These are phyloP conservation scores for human DNA, from an alignment of 2,113 vertebrate species.

Conservation along the genomic window DNA sequence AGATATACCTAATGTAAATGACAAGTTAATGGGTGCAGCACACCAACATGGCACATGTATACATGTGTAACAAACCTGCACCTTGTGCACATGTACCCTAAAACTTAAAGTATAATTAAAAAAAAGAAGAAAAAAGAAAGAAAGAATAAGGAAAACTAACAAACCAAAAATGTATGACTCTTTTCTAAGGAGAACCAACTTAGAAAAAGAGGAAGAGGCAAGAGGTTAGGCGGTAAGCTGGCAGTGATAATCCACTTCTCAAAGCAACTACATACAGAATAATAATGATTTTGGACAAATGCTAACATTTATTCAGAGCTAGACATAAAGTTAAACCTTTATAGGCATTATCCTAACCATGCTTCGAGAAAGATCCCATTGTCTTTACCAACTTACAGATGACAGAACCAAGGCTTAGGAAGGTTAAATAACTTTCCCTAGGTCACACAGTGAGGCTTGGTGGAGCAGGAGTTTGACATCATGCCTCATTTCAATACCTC, in stretches of 20 bases:
- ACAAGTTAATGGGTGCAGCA: no score
- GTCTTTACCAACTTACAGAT: background rate
- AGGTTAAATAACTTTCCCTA: conserved; percentile 19
- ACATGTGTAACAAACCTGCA: no score
- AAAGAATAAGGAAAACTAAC: conserved; percentile 18
- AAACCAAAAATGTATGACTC: background rate
- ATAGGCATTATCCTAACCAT: background rate
- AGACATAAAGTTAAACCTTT: conserved; percentile 28
- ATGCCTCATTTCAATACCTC: background rate
- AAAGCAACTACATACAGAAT: background rate
- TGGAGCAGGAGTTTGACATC: background rate
- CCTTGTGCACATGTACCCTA: no score
- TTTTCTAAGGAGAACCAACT: conserved; percentile 51
- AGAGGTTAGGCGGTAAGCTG: background rate
- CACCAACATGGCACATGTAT: no score
- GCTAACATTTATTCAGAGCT: conserved; percentile 18
- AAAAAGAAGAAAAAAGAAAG: background rate
- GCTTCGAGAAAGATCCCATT: background rate
- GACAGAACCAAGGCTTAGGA: background rate
- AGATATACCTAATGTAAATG: no score
- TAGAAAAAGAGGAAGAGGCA: background rate
- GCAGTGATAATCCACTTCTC: background rate
- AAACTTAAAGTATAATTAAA: no score
- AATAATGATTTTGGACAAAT: background rate
- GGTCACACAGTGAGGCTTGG: background rate